Percentiles rank a stretch among this genome's conserved stretches.
These are phyloP conservation scores for Callitettix versicolor DNA, from an alignment of 1,140 invertebrate genomes.

Conservation along the genomic window DNA sequence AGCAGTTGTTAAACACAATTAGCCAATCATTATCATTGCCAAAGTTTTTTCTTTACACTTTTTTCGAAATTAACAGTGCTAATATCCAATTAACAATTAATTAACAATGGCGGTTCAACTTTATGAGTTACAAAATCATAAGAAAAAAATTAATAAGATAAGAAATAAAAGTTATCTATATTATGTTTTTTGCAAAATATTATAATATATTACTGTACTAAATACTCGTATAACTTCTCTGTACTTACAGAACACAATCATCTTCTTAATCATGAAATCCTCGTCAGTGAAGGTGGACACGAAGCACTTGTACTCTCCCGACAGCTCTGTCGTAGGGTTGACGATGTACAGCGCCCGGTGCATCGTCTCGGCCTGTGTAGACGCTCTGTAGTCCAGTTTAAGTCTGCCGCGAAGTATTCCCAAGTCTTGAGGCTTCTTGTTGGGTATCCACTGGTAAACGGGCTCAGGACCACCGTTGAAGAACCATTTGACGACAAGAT, in stretches of 20 bases:
- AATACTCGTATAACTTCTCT: too few species aligned
- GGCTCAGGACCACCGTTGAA: slow-evolving; percentile 51
- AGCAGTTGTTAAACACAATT: too few species aligned
- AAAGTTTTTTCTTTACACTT: too few species aligned
- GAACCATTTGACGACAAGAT: slow-evolving; percentile 69
- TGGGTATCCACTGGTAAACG: slow-evolving; percentile 67
- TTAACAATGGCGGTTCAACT: too few species aligned
- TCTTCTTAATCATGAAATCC: slow-evolving; percentile 48
- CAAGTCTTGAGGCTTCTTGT: slow-evolving; percentile 24
- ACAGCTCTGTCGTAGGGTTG: slow-evolving; percentile 57
- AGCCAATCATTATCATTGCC: too few species aligned
- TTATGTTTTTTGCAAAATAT: too few species aligned
- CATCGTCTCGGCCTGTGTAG: slow-evolving; percentile 48
- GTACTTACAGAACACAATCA: slow-evolving; percentile 66
- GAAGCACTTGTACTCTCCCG: slow-evolving; percentile 63
- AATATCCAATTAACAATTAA: too few species aligned
- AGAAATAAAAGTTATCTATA: too few species aligned
- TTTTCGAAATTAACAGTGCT: too few species aligned
- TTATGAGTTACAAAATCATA: too few species aligned
- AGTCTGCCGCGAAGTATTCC: slow-evolving; percentile 51
- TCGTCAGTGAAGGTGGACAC: slow-evolving; percentile 63
- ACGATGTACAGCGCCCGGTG: slow-evolving; percentile 66
- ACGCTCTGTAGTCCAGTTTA: slow-evolving; percentile 55
- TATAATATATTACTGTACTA: too few species aligned
- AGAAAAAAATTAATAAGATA: too few species aligned